These are phyloP conservation scores for Seladonia tumulorum DNA, from an alignment of 2,888 invertebrate species.

Conservation along the genomic window DNA sequence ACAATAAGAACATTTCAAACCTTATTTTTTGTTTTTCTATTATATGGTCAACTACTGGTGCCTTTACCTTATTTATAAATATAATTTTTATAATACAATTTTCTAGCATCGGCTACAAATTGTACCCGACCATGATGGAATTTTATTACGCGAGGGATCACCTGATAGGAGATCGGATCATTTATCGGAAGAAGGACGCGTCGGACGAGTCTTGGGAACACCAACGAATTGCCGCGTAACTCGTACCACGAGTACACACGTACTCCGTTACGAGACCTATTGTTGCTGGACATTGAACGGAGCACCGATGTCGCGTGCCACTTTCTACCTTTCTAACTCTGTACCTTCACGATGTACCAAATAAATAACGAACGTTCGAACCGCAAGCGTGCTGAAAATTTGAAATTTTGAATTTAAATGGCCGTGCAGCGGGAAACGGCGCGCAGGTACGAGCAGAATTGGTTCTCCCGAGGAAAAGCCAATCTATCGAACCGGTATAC, in stretches of 20 bases:
- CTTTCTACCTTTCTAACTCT: background rate
- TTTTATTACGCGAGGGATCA: conserved; percentile 84
- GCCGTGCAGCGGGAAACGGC: conserved; percentile 11
- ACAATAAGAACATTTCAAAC: no score
- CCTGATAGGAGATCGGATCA: conserved; percentile 84
- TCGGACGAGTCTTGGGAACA: conserved; percentile 78
- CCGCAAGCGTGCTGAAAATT: background rate
- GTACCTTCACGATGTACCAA: background rate
- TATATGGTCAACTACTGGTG: no score
- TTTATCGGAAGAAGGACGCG: conserved; percentile 78
- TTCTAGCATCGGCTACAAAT: conserved; percentile 85
- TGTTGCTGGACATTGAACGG: background rate
- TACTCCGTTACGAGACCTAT: background rate
- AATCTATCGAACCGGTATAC: background rate
- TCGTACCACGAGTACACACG: background rate
- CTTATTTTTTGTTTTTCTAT: no score
- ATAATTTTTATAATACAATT: no score
- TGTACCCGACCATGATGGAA: conserved; percentile 84
- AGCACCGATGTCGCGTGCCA: background rate
- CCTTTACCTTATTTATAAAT: no score
- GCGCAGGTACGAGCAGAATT: background rate
- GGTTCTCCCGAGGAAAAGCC: background rate
- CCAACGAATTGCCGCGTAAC: conserved; percentile 79
- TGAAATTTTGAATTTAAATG: conserved; percentile 24
- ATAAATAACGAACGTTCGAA: background rate